Conservation (phyloP, 2,888 invertebrate genomes). For the Arge pagana region DNA sequence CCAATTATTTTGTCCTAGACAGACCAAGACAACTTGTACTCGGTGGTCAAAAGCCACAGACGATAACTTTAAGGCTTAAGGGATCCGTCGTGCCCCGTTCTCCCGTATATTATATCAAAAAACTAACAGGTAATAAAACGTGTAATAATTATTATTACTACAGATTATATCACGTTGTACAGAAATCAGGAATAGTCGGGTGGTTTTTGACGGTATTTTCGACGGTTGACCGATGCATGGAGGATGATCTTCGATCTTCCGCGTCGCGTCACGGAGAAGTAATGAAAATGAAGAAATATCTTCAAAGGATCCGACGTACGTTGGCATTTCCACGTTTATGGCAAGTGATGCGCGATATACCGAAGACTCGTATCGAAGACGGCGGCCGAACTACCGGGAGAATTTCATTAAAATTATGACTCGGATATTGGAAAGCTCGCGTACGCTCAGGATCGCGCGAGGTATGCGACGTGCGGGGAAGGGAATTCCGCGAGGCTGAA, state of each 20-base stretch:
- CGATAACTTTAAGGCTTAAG: too few species aligned
- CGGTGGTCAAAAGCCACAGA: too few species aligned
- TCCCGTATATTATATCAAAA: too few species aligned
- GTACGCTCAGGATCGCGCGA: constrained; percentile 46
- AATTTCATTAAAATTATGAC: constrained; percentile 57
- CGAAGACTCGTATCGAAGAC: constrained; percentile 46
- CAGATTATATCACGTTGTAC: too few species aligned
- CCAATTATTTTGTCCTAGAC: too few species aligned
- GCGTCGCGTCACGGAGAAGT: neutral
- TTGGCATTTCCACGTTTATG: neutral
- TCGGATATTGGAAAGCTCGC: constrained; percentile 50
- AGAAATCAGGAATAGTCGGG: too few species aligned
- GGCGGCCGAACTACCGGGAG: constrained; percentile 30
- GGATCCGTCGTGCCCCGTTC: too few species aligned
- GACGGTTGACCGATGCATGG: too few species aligned
- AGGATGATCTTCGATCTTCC: neutral
- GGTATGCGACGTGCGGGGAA: constrained; percentile 31
- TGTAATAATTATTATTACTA: too few species aligned
- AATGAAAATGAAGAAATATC: neutral
- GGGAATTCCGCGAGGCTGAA: constrained; percentile 4
- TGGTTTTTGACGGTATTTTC: neutral
- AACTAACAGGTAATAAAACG: too few species aligned
- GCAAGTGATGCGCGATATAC: constrained; percentile 39
- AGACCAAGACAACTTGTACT: too few species aligned
- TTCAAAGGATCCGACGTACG: neutral